phyloP scores from a whole-genome alignment of 2,888 invertebrate species.

The Craniophora ligustri region DNA sequence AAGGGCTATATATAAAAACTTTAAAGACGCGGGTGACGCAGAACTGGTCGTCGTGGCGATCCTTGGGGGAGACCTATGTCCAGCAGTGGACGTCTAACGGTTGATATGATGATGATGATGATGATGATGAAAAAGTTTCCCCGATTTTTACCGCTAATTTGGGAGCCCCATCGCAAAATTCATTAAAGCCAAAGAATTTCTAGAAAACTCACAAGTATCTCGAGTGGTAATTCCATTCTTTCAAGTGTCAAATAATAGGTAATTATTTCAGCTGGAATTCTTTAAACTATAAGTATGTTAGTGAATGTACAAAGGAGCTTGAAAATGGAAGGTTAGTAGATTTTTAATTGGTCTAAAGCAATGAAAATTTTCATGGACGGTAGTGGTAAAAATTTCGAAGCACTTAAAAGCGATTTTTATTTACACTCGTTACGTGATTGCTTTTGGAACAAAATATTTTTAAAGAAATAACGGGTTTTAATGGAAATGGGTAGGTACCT shows the following conservation, averaged over 20 bases:
- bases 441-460: background rate
- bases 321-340: constrained; percentile 35
- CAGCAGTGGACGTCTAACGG: too few relatives aligned
- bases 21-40: too few relatives aligned
- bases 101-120: too few relatives aligned
- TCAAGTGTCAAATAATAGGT: constrained; percentile 52
- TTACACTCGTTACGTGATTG: constrained; percentile 2
- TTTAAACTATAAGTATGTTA: constrained; percentile 26
- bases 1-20: too few relatives aligned
- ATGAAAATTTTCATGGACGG: constrained; percentile 1
- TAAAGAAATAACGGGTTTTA: too few relatives aligned
- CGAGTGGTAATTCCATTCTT: constrained; percentile 50
- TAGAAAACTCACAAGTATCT: constrained; percentile 44
- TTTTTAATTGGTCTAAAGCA: constrained; percentile 42
- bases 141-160: constrained; percentile 5
- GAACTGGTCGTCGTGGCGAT: too few relatives aligned
- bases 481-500: too few relatives aligned
- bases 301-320: constrained; percentile 19
- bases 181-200: constrained; percentile 49
- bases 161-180: constrained; percentile 30
- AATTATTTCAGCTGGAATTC: constrained; percentile 43
- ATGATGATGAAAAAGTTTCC: too few relatives aligned
- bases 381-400: constrained; percentile 6
- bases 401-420: constrained; percentile 13
- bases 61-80: too few relatives aligned